Conservation (phyloP, 2,888 invertebrate species). For the Athalia circularis region DNA sequence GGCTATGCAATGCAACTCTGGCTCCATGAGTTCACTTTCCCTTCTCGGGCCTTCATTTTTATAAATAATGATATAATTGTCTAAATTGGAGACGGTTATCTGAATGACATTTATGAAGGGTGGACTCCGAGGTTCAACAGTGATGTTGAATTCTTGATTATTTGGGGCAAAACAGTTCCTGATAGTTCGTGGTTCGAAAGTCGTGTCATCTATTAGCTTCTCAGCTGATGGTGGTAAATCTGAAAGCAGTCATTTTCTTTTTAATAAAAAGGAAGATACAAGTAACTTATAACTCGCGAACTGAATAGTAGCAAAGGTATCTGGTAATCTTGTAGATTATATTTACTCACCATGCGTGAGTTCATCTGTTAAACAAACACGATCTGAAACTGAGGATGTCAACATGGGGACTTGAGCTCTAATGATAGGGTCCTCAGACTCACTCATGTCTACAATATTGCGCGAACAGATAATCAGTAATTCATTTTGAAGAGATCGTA, state of each 20-base stretch:
- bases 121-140: constrained; percentile 56
- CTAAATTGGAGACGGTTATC: constrained; percentile 53
- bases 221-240: constrained; percentile 52
- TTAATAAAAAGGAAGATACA: constrained; percentile 21
- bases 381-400: constrained; percentile 58
- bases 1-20: too few species aligned
- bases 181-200: constrained; percentile 55
- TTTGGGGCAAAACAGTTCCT: constrained; percentile 58
- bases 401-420: constrained; percentile 68
- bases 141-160: constrained; percentile 55
- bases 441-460: too few species aligned
- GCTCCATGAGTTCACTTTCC: too few species aligned
- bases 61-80: constrained; percentile 16
- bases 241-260: constrained; percentile 45
- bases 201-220: constrained; percentile 55
- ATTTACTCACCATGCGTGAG: constrained; percentile 54
- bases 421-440: too few species aligned
- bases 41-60: too few species aligned
- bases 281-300: constrained; percentile 11
- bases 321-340: neutral
- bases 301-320: neutral
- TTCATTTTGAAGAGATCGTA: too few species aligned
- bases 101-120: constrained; percentile 64
- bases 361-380: constrained; percentile 62
- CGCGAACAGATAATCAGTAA: too few species aligned